phyloP scores from a whole-genome alignment of 2,113 vertebrate genomes.

The Columba janthina region DNA sequence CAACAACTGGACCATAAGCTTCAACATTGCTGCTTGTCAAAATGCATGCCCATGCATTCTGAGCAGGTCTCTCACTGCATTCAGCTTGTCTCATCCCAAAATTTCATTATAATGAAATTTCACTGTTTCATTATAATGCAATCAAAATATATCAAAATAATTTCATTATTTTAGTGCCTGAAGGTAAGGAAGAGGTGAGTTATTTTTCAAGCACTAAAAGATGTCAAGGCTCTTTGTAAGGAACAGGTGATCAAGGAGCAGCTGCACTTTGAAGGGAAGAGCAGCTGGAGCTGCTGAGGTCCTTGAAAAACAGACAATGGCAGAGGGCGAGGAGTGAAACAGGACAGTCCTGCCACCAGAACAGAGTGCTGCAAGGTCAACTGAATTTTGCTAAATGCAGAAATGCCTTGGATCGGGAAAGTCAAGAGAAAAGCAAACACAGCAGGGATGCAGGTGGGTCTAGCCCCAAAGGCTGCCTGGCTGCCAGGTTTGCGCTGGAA shows the following conservation, averaged over 20 bases:
- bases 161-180: neutral
- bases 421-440: neutral
- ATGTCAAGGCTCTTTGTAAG: neutral
- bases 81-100: neutral
- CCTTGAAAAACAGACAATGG: neutral
- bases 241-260: neutral
- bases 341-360: neutral
- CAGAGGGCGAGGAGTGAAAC: neutral
- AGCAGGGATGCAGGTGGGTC: neutral
- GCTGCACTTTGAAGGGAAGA: neutral
- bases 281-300: neutral
- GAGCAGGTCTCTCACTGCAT: fast-evolving
- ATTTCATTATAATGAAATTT: neutral
- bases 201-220: neutral
- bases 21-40: neutral
- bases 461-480: fast-evolving
- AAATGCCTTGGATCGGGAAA: neutral
- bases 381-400: neutral
- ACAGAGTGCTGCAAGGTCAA: neutral
- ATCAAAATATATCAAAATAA: neutral
- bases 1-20: neutral
- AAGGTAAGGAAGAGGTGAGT: neutral
- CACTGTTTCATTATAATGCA: neutral
- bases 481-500: neutral
- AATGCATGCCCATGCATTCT: neutral